These are phyloP conservation scores for Rousettus madagascariensis DNA, from an alignment of 2,797 vertebrate species.

Conservation along the genomic window DNA sequence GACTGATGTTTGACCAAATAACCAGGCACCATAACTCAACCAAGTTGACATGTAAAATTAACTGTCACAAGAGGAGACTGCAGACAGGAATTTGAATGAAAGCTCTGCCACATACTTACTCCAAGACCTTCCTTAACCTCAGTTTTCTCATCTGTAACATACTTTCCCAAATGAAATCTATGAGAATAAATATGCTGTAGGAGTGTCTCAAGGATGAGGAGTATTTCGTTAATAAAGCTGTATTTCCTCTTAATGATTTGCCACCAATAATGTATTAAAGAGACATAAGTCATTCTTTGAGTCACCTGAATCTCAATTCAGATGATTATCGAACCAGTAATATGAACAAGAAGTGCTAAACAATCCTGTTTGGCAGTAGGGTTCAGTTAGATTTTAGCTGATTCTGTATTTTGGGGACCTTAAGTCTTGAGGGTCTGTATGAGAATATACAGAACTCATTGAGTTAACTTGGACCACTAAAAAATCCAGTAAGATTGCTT, in stretches of 20 bases:
- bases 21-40: too few species aligned
- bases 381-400: neutral
- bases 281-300: neutral
- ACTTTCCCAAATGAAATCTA: neutral
- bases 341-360: neutral
- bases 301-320: neutral
- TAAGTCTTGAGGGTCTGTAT: neutral
- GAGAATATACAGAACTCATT: neutral
- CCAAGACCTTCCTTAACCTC: neutral
- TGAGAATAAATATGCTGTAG: neutral
- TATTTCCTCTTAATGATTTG: neutral
- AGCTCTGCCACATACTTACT: neutral
- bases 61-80: neutral
- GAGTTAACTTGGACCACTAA: neutral
- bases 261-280: neutral
- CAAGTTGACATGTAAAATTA: accelerated
- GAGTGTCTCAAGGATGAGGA: neutral
- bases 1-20: neutral
- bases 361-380: too few species aligned
- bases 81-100: neutral
- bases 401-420: neutral
- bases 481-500: neutral
- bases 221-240: neutral
- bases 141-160: neutral
- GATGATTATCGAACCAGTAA: neutral